Base-by-base conservation (phyloP, 2,113 vertebrate genomes). In the Taurulus bubalis region DNA sequence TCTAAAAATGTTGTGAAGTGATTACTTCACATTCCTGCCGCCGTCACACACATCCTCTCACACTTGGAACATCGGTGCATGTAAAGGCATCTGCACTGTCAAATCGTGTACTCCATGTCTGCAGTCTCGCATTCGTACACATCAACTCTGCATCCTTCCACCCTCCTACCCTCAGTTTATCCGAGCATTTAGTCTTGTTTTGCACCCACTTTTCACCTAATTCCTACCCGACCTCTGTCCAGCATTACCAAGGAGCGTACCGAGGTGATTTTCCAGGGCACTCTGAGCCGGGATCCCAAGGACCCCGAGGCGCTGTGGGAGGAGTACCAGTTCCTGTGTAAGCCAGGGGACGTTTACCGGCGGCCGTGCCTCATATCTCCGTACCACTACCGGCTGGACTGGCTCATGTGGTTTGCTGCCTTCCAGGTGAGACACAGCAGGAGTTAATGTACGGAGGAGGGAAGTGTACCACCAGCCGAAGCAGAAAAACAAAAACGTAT, bases 351-450 rank as follows among this genome's bases (percentile, higher is more conserved):
- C 38, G 1, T 95, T 59, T 80, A 85, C 74, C 84, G 94, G 32
- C 92, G 94, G 6, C 98, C 98, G 0, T 99, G 98, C 87, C 86
- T 98, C 42, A 94, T 98, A 58, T 96, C 94, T 0, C 98, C 98
- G 0, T 99, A 99, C 91, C 98, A 99, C 93, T 96, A 99, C 88
- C 95, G 98, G 55, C 96, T 99, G 8, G 98, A 99, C 94, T 99
- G 98, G 98, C 97, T 99, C 20, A 98, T 99, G 98, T 99, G 98
- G 98, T 98, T 99, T 0, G 96, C 98, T 0, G 97, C 97, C 64
- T 97, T 99, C 89, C 98, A 99, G 97, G 98, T 97, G 8, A n/a
- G 34, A 26, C 4, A 32, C 59, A 5, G 18, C 11, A 22, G 62
- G 30, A 15, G 42, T 5, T 1, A 20, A 32, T 34, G 28, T 30